Conservation (phyloP, 2,888 invertebrate species). For the Tipula helvola region DNA sequence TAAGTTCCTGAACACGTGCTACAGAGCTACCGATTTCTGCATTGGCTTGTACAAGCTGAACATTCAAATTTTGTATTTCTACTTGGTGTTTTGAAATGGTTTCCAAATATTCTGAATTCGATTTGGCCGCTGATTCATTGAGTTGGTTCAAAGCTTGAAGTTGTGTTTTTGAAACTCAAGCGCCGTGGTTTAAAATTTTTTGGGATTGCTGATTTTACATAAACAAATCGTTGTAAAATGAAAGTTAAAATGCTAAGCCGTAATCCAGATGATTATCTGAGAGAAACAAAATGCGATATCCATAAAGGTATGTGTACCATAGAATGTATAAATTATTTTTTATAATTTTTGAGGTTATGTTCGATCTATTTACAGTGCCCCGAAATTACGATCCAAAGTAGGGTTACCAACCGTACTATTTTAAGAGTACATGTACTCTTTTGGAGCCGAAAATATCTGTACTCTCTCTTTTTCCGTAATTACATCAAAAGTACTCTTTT, state of each 20-base stretch:
- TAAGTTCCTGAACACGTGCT: not conserved
- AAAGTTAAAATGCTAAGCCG: constrained; percentile 87
- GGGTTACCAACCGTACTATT: no score
- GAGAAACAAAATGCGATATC: constrained; percentile 91
- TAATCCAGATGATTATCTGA: constrained; percentile 88
- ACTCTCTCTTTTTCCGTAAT: no score
- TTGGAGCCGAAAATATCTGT: no score
- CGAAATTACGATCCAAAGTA: constrained; percentile 96
- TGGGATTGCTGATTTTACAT: not conserved
- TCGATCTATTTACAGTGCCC: constrained; percentile 48
- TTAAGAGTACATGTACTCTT: no score
- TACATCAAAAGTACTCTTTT: no score
- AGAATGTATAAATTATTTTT: not conserved
- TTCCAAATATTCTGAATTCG: not conserved
- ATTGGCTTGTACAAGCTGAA: not conserved
- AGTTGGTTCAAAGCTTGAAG: not conserved
- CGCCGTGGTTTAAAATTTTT: not conserved
- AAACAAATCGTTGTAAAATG: constrained; percentile 38
- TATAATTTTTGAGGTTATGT: constrained; percentile 11
- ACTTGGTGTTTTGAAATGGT: not conserved
- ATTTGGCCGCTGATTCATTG: not conserved
- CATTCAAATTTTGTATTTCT: not conserved
- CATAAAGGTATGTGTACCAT: constrained; percentile 67
- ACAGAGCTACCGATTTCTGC: not conserved
- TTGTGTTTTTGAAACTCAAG: no score